These are phyloP conservation scores for Protobothrops mucrosquamatus DNA, from an alignment of 2,113 vertebrate species.

Conservation along the genomic window DNA sequence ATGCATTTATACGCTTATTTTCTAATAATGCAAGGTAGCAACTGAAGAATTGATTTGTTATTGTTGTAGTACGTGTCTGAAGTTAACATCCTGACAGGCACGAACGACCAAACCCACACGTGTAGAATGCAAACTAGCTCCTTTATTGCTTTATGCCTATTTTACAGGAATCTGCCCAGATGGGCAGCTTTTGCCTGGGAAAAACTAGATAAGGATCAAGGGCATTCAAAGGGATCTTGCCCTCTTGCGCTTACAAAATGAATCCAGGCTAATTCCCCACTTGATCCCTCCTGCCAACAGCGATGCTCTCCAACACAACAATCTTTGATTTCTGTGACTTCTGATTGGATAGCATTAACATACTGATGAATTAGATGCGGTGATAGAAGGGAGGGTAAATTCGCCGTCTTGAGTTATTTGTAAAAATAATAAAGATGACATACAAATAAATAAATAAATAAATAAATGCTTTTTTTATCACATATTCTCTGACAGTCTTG, in stretches of 20 bases:
- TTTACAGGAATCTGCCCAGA: neutral
- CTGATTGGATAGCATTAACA: neutral
- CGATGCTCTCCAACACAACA: neutral
- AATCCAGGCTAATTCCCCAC: neutral
- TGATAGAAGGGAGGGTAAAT: neutral
- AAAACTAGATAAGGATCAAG: neutral
- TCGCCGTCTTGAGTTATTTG: neutral
- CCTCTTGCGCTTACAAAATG: neutral
- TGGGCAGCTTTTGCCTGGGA: neutral
- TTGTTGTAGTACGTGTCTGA: neutral
- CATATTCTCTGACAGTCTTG: neutral
- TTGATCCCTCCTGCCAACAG: neutral
- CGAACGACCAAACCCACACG: neutral
- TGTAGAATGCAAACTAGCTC: neutral
- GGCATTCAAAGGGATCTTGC: neutral
- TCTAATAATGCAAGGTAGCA: neutral
- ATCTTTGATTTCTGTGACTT: neutral
- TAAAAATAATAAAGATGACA: neutral
- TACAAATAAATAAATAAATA: neutral
- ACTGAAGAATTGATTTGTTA: neutral
- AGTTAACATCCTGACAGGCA: neutral
- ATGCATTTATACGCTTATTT: neutral
- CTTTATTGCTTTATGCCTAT: neutral
- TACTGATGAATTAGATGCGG: neutral
- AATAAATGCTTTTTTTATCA: neutral